Percentiles rank a stretch among this genome's conserved stretches.
These are phyloP conservation scores for Clivina fossor DNA, from an alignment of 2,888 invertebrate genomes.

Conservation along the genomic window DNA sequence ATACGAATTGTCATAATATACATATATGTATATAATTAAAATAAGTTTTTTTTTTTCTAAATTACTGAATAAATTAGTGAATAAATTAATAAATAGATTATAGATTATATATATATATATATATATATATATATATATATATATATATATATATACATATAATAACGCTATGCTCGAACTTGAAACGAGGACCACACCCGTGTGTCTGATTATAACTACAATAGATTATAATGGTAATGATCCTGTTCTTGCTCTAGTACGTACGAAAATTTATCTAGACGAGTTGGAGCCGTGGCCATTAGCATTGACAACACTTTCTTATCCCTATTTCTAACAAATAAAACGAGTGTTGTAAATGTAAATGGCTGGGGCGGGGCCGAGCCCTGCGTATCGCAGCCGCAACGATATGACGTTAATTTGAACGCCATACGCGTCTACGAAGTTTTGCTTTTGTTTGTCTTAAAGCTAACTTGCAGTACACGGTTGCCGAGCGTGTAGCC, in stretches of 20 bases:
- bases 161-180: not conserved
- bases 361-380: too few species aligned
- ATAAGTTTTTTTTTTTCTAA: conserved; percentile 3
- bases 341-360: too few species aligned
- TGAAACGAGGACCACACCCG: not conserved
- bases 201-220: too few species aligned
- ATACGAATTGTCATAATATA: not conserved
- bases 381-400: conserved; percentile 21
- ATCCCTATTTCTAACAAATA: too few species aligned
- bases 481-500: conserved; percentile 94
- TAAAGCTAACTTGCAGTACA: conserved; percentile 96
- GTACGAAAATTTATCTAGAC: too few species aligned
- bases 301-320: too few species aligned
- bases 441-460: conserved; percentile 84
- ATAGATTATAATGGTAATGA: too few species aligned
- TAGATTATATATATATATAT: conserved; percentile 24
- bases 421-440: conserved; percentile 54
- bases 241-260: not conserved
- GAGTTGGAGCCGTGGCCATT: not conserved
- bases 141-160: conserved; percentile 5
- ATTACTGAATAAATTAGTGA: conserved; percentile 19
- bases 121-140: conserved; percentile 17
- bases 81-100: conserved; percentile 22
- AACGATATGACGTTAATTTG: not conserved
- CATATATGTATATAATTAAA: not conserved